Percentiles rank a stretch among this genome's conserved stretches.
phyloP scores from a whole-genome alignment of 2,797 vertebrate genomes.

The Lacerta bilineata region DNA sequence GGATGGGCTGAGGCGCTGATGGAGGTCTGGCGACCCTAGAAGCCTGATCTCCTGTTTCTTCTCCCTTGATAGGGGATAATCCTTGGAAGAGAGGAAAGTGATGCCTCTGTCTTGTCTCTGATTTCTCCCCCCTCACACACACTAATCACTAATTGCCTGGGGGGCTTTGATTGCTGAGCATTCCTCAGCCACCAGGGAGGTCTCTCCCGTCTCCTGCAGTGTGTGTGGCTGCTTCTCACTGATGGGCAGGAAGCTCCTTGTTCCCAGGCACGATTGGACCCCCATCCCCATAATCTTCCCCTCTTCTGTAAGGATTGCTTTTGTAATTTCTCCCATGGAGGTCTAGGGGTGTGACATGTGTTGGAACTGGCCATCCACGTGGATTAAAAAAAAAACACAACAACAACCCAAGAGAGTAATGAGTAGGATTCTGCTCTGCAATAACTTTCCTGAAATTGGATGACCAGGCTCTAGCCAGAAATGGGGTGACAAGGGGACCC shows the following conservation, averaged over 20 bases:
- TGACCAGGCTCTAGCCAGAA: background rate
- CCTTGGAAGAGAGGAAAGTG: slow-evolving; percentile 24
- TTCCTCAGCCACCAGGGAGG: slow-evolving; percentile 27
- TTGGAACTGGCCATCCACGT: background rate
- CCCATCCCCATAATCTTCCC: background rate
- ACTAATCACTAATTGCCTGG: slow-evolving; percentile 30
- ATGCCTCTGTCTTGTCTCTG: slow-evolving; percentile 27
- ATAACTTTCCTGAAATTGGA: background rate
- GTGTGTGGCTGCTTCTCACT: background rate
- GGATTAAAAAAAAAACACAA: background rate
- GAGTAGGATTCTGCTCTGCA: background rate
- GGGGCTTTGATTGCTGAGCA: slow-evolving; percentile 3
- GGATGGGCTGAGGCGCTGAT: background rate
- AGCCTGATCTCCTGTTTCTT: slow-evolving; percentile 19
- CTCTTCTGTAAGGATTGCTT: background rate
- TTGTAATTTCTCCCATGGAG: background rate
- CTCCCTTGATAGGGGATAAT: slow-evolving; percentile 27
- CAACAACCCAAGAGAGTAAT: background rate
- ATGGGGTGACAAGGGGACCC: background rate
- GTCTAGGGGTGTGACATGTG: background rate
- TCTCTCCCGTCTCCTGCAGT: background rate
- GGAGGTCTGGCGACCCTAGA: slow-evolving; percentile 17
- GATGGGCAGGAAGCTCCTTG: background rate
- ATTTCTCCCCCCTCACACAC: background rate
- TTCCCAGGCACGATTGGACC: background rate